These are phyloP conservation scores for Rotaria macrura DNA, from an alignment of 2,888 invertebrate species.

Conservation along the genomic window DNA sequence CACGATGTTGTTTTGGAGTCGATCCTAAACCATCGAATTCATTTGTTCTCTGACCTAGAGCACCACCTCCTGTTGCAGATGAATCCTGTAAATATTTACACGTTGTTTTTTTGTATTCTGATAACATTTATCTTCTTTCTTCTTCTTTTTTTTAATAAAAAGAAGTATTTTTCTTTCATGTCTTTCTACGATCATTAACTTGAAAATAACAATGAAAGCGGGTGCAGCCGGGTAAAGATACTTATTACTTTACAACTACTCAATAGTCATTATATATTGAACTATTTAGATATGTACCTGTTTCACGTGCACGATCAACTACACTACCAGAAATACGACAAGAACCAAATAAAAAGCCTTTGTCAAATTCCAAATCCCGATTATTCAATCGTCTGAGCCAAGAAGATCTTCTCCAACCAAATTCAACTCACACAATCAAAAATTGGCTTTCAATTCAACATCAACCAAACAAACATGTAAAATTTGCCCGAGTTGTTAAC, in stretches of 20 bases:
- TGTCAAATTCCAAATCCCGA: not conserved
- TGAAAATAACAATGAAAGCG: not conserved
- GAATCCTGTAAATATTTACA: slow-evolving; percentile 15
- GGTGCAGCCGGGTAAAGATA: not conserved
- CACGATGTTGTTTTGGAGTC: not conserved
- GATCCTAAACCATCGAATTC: not conserved
- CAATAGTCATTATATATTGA: too few relatives aligned
- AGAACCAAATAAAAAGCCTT: not conserved
- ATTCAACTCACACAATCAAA: not conserved
- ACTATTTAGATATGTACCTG: not conserved
- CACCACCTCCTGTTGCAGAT: not conserved
- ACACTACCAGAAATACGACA: not conserved
- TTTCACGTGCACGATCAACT: not conserved
- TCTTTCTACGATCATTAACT: not conserved
- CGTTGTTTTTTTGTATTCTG: not conserved
- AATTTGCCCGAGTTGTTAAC: not conserved
- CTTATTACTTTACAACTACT: too few relatives aligned
- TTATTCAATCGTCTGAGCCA: not conserved
- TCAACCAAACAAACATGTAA: not conserved
- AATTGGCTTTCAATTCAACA: not conserved
- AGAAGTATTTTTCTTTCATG: not conserved
- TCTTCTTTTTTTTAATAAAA: too few relatives aligned
- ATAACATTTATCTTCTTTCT: not conserved
- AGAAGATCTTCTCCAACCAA: not conserved
- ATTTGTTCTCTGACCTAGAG: not conserved